Evolutionary conservation across 2,888 invertebrate species (phyloP).

Genomic region (Yponomeuta cagnagella): DNA sequence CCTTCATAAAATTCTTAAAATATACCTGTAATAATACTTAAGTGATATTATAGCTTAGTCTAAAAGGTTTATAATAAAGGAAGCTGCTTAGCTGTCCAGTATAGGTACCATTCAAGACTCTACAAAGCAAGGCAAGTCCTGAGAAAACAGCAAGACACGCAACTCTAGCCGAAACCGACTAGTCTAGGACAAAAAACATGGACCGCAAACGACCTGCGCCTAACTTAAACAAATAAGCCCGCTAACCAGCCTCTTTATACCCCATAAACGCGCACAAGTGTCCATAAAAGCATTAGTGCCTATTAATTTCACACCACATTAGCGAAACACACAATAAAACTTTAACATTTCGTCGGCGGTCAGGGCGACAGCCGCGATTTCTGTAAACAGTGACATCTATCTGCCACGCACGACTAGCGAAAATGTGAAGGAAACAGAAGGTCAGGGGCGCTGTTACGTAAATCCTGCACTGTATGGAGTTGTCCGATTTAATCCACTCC

Average conservation of each 20-base stretch:
- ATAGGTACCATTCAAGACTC: too few species aligned
- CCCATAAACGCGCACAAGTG: constrained; percentile 66
- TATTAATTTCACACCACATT: constrained; percentile 76
- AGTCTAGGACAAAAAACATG: not conserved
- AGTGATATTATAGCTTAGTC: too few species aligned
- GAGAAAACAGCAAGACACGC: too few species aligned
- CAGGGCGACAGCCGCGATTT: constrained; percentile 56
- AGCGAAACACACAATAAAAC: constrained; percentile 75
- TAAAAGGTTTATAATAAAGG: too few species aligned
- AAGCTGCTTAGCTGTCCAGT: too few species aligned
- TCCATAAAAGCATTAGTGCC: constrained; percentile 74
- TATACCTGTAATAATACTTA: too few species aligned
- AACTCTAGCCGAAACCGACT: not conserved
- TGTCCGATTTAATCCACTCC: too few species aligned
- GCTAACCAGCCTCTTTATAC: constrained; percentile 66
- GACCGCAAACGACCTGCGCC: constrained; percentile 45
- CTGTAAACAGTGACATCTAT: constrained; percentile 67
- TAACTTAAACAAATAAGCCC: constrained; percentile 61
- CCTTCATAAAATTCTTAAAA: too few species aligned
- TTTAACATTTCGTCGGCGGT: constrained; percentile 53
- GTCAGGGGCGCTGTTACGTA: not conserved
- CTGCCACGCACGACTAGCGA: constrained; percentile 20
- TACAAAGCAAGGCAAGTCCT: too few species aligned
- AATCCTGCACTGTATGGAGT: too few species aligned
- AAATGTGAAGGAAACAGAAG: not conserved